Evolutionary conservation across 2,113 vertebrate genomes (phyloP).

Genomic region (Seriola dumerili): DNA sequence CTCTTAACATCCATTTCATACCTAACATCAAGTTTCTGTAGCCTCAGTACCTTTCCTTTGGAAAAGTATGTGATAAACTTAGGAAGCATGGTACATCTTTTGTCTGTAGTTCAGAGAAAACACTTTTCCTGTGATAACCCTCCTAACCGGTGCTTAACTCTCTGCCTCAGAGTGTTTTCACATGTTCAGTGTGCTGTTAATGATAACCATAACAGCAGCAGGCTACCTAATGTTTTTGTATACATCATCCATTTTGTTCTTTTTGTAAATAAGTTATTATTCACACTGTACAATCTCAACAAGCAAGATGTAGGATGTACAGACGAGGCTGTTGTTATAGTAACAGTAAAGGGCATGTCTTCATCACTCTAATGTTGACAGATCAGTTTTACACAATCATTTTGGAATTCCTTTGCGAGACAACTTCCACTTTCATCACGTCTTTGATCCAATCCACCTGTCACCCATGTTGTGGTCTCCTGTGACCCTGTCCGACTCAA

Average conservation of each 20-base stretch:
- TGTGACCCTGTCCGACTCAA: not conserved
- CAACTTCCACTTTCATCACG: not conserved
- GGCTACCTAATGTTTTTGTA: not conserved
- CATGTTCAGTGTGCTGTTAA: not conserved
- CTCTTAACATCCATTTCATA: not conserved
- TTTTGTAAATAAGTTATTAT: not conserved
- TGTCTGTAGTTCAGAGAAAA: too few species aligned
- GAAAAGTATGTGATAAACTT: not conserved
- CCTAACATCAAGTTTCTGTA: not conserved
- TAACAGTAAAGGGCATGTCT: not conserved
- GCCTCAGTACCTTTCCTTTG: not conserved
- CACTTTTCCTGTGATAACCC: too few species aligned
- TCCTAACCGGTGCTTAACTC: too few species aligned
- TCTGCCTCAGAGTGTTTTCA: not conserved
- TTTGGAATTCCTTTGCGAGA: slow-evolving; percentile 1
- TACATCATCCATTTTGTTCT: slow-evolving; percentile 1
- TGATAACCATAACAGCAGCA: slow-evolving; percentile 10
- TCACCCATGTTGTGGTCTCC: not conserved
- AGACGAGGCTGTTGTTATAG: not conserved
- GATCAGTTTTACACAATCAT: not conserved
- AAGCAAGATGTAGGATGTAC: not conserved
- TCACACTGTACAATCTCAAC: not conserved
- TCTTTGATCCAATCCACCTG: slow-evolving; percentile 4
- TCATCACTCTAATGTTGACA: not conserved
- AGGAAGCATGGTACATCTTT: not conserved